Base-by-base conservation (phyloP, 2,113 vertebrate species). In the Ovis canadensis region DNA sequence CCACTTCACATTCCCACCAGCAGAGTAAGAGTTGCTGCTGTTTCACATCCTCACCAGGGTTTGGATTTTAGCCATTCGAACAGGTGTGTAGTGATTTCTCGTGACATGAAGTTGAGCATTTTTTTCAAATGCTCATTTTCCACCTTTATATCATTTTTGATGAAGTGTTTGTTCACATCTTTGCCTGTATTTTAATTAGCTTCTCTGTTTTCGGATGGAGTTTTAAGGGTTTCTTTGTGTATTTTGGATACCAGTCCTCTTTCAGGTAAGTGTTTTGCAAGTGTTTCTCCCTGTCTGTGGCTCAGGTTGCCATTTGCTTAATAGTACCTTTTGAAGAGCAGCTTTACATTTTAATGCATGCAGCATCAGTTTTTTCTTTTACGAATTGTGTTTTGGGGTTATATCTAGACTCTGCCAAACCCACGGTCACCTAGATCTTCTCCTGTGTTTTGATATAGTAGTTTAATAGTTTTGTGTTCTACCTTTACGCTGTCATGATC, bases 231-330 rank as follows among this genome's bases (percentile, higher is more conserved):
- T 67, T 64, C n/a, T 67, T 64, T 77, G 48, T 57, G 15, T 91
- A 60, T 59, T 88, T 91, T 83, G 74, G 8, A 54, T 84, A 52
- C 14, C 31, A 83, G 19, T 91, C 50, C 43, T 93, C 82, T 80
- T 60, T 80, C 29, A 54, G 23, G 16, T 94, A 33, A 3, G 13
- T 31, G 1, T 86, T 92, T 90, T 74, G 29, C 43, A 86, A 83
- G 71, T 81, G 78, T 80, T 81, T 81, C 80, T 92, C 16, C n/a
- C 10, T 33, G 12, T 83, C 84, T 57, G 40, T 50, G 15, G 11
- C 55, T 71, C 54, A 52, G 85, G 27, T 97, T 97, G 77, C n/a
- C 50, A 71, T 94, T 94, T 91, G 60, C 7, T 95, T 62, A 81
- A 19, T 15, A 81, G 59, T 81, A 19, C 36, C 52, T 94, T 94